phyloP scores from a whole-genome alignment of 2,113 vertebrate species.

The Phocoena sinus region DNA sequence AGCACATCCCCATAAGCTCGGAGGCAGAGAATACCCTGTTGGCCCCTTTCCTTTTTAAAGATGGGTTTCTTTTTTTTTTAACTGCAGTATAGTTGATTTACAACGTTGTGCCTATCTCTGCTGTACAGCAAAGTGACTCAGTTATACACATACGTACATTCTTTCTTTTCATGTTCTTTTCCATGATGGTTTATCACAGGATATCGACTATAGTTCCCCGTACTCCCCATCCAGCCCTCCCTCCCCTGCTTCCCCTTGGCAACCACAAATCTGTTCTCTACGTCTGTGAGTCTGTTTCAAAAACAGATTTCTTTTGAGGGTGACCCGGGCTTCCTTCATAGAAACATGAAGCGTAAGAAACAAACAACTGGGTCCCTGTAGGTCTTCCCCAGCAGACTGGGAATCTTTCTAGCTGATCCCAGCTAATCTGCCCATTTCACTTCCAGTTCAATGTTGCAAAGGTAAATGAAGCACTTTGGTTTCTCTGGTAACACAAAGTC shows the following conservation, averaged over 20 bases:
- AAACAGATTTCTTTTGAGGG: neutral
- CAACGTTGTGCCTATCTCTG: neutral
- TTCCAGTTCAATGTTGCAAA: neutral
- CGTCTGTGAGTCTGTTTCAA: neutral
- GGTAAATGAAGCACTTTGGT: neutral
- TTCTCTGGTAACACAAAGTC: neutral
- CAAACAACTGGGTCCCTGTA: neutral
- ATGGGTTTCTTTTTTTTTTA: neutral
- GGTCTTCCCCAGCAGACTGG: neutral
- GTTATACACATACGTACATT: accelerated
- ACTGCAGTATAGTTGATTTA: neutral
- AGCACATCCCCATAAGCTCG: neutral
- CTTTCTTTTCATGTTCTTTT: neutral
- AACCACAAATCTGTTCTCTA: neutral
- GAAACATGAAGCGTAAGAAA: neutral
- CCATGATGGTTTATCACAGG: neutral
- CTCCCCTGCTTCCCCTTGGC: accelerated
- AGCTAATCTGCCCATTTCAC: neutral
- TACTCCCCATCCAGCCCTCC: neutral
- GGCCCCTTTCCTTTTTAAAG: neutral
- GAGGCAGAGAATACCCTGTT: neutral
- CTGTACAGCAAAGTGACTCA: neutral
- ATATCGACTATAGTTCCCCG: neutral
- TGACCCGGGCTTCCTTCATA: neutral
- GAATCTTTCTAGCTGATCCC: neutral